Base-by-base conservation (phyloP, 2,797 vertebrate species). In the Botia kubotai region DNA sequence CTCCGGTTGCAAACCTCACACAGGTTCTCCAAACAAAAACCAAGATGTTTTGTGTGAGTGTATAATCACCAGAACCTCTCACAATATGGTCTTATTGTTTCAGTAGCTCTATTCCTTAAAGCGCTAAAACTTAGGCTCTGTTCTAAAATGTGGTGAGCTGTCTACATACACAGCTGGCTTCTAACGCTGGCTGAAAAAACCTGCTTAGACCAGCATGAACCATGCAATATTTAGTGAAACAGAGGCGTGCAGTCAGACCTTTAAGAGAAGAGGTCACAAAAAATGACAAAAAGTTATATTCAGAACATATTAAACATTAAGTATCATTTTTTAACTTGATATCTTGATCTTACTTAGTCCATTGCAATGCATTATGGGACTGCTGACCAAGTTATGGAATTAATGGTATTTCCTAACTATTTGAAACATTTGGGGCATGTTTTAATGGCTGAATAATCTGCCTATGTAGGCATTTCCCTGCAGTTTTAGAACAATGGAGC, bases 1-100 rank as follows among this genome's bases (percentile, higher is more conserved):
- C 60, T 79, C 73, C 79, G 75, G 83, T 69, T 69, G 82, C 89
- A 86, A 80, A 79, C 85, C 86, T 87, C 86, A 77, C 55, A 63
- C 23, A 82, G 55, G 39, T 69, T 82, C 73, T 71, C 29, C 48
- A 74, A 72, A 77, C 36, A 66, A 63, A 14, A 68, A 33, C 26
- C 1, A 39, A 43, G 17, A 50, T 14, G 26, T 33, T 23, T 26
- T 52, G 46, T 29, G 69, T 53, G 68, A n/a, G 16, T 8, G 50
- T 55, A 16, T n/a, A 43, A 43, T 43, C 39, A 43, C 39, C 39
- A 43, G 23, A 71, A 19, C 71, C 10, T 58, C 19, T 57, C 17
- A 50, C 48, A 43, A 43, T 43, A 43, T 43, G 39, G 8, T 6
- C 8, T 46, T 11, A 58, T 58, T 86, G 48, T 58, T 5, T 13